Conservation (phyloP, 2,888 invertebrate species). For the Acheta domesticus region DNA sequence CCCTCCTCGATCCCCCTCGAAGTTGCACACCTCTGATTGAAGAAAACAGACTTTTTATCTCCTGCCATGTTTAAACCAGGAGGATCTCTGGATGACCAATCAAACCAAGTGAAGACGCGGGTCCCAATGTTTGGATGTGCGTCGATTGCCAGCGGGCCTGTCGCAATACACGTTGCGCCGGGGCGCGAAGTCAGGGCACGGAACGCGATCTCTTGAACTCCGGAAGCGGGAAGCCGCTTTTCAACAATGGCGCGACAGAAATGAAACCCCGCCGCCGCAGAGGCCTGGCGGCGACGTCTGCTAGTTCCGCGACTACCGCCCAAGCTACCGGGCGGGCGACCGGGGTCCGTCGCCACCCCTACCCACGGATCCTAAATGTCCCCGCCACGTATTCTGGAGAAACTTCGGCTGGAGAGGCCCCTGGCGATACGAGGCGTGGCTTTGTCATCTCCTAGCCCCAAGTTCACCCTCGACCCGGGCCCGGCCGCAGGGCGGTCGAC, state of each 20-base stretch:
- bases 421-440: conserved; percentile 18
- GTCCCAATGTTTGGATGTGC: too few species aligned
- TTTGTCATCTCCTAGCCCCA: not conserved
- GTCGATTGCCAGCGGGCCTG: too few species aligned
- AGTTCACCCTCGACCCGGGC: conserved; percentile 8
- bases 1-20: too few species aligned
- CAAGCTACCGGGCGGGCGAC: not conserved
- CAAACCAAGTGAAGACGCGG: too few species aligned
- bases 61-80: too few species aligned
- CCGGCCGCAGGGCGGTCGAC: not conserved
- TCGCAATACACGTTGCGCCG: too few species aligned
- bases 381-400: conserved; percentile 8
- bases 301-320: not conserved
- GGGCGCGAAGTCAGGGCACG: too few species aligned
- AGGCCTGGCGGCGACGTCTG: not conserved
- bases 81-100: too few species aligned
- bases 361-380: not conserved
- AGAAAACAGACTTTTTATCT: too few species aligned
- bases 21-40: too few species aligned
- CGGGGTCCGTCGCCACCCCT: not conserved
- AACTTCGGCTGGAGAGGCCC: not conserved
- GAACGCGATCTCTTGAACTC: too few species aligned
- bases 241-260: not conserved
- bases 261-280: not conserved
- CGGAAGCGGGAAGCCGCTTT: not conserved